Conservation (phyloP, 2,797 vertebrate genomes). For the Adelosebastes latens region DNA sequence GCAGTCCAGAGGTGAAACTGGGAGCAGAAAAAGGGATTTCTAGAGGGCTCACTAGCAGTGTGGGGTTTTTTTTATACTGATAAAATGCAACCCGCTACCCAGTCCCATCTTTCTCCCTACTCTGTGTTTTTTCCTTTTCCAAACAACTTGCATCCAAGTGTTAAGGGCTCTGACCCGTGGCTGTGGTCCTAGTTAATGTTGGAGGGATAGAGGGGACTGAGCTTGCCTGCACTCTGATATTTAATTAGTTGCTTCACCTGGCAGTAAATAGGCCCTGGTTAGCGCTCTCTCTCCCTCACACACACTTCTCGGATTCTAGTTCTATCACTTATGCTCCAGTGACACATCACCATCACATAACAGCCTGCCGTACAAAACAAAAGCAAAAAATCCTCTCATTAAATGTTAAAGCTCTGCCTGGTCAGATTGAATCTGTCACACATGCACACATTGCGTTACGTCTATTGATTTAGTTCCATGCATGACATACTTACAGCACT, state of each 20-base stretch:
- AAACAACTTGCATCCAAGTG: constrained; percentile 9
- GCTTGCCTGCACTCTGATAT: constrained; percentile 36
- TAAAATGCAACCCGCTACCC: neutral
- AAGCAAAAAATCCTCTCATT: constrained; percentile 42
- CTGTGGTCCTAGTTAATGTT: constrained; percentile 43
- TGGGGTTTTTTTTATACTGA: neutral
- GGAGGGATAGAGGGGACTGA: constrained; percentile 9
- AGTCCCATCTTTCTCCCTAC: neutral
- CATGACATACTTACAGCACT: constrained; percentile 48
- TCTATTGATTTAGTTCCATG: constrained; percentile 40
- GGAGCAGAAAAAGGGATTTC: neutral
- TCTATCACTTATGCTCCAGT: constrained; percentile 29
- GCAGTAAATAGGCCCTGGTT: constrained; percentile 54
- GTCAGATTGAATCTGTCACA: constrained; percentile 53
- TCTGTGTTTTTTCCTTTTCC: neutral
- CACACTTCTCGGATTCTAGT: constrained; percentile 5
- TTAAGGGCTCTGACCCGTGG: constrained; percentile 26
- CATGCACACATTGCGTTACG: constrained; percentile 6
- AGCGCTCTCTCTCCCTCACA: neutral
- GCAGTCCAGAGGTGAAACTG: neutral
- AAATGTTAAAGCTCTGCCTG: constrained; percentile 66
- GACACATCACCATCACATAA: constrained; percentile 26
- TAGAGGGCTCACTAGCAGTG: neutral
- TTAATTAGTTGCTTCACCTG: constrained; percentile 66
- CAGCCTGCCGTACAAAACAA: constrained; percentile 5